These are phyloP conservation scores for Drosophila paulistorum DNA, from an alignment of 1,140 invertebrate genomes.

Conservation along the genomic window DNA sequence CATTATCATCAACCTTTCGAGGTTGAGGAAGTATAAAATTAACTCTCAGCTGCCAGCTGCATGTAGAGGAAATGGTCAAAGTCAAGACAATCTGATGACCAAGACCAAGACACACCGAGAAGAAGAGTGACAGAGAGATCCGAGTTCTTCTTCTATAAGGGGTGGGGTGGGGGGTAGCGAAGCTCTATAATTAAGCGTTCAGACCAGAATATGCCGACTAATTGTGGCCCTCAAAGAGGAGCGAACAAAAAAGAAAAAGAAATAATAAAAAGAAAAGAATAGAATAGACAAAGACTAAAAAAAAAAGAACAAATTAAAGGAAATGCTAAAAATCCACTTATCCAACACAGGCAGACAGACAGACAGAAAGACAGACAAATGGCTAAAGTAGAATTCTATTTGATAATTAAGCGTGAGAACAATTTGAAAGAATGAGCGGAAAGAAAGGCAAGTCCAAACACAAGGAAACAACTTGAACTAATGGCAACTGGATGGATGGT, in stretches of 20 bases:
- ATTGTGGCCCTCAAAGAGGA: constrained; percentile 53
- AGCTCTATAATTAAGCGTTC: constrained; percentile 61
- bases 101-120: neutral
- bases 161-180: neutral
- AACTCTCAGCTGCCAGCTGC: constrained; percentile 49
- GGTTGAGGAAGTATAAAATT: constrained; percentile 68
- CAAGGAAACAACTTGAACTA: constrained; percentile 9
- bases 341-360: constrained; percentile 25
- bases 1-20: constrained; percentile 38
- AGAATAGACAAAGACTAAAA: neutral
- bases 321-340: constrained; percentile 41
- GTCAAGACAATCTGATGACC: constrained; percentile 64
- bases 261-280: constrained; percentile 13
- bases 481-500: too few species aligned
- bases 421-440: constrained; percentile 34
- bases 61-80: constrained; percentile 66
- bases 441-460: constrained; percentile 29
- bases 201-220: constrained; percentile 70
- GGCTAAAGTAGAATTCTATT: constrained; percentile 57
- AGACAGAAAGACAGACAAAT: constrained; percentile 17
- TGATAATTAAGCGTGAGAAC: constrained; percentile 75
- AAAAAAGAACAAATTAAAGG: constrained; percentile 26
- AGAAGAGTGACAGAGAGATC: constrained; percentile 21
- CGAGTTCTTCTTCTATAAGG: constrained; percentile 5
- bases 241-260: constrained; percentile 17